Conservation (phyloP, 1,140 invertebrate species). For the Matsumurasca onukii region DNA sequence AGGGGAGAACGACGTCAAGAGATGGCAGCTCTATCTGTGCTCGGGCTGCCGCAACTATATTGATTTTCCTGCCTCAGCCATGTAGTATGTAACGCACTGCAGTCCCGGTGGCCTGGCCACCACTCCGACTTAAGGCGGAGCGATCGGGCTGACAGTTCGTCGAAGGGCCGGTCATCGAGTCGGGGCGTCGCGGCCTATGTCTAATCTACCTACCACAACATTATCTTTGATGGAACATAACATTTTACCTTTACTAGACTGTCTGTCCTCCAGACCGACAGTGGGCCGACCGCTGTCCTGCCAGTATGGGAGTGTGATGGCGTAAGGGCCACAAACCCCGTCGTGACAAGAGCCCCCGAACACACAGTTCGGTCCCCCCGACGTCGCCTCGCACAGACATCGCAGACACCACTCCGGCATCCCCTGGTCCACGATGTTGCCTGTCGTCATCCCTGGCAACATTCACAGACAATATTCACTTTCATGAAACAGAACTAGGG, state of each 20-base stretch:
- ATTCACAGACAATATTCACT: too few relatives aligned
- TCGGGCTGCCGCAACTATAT: too few relatives aligned
- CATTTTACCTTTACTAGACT: not conserved
- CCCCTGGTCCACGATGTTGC: not conserved
- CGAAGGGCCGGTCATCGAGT: not conserved
- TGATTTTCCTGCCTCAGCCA: not conserved
- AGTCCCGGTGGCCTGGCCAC: not conserved
- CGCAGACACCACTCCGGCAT: constrained; percentile 48
- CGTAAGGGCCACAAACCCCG: constrained; percentile 61
- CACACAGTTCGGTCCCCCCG: constrained; percentile 38
- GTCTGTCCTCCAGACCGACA: constrained; percentile 37
- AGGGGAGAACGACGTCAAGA: too few relatives aligned
- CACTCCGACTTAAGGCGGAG: too few relatives aligned
- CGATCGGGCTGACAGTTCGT: too few relatives aligned
- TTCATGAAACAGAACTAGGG: too few relatives aligned
- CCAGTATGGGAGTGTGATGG: constrained; percentile 62
- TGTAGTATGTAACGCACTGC: not conserved
- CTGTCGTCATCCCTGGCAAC: too few relatives aligned
- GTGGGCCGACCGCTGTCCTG: constrained; percentile 57
- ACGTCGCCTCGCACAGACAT: constrained; percentile 57
- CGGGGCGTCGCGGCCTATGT: not conserved
- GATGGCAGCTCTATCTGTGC: too few relatives aligned
- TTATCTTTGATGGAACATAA: not conserved
- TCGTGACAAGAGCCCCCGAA: constrained; percentile 45
- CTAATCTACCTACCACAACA: not conserved